phyloP scores from a whole-genome alignment of 2,797 vertebrate genomes.

The Sitta carolinensis region DNA sequence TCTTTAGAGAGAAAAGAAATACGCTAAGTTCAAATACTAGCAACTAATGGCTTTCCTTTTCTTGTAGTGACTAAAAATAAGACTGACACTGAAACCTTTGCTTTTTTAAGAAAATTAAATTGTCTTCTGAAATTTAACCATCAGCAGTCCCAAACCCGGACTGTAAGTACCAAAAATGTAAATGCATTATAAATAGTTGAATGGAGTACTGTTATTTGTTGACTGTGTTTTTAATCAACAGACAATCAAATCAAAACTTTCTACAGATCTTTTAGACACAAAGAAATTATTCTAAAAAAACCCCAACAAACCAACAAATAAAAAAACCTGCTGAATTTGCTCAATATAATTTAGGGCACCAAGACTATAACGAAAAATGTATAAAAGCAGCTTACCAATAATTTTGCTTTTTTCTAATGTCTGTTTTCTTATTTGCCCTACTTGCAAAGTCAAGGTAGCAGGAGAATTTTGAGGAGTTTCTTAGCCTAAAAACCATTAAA shows the following conservation, averaged over 20 bases:
- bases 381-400: not conserved
- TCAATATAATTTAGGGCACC: not conserved
- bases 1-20: not conserved
- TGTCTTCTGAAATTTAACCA: not conserved
- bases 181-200: not conserved
- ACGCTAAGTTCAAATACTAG: not conserved
- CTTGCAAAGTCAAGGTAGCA: not conserved
- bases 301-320: not conserved
- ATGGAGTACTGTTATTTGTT: not conserved
- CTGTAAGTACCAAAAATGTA: fast-evolving
- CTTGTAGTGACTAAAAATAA: not conserved
- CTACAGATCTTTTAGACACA: not conserved
- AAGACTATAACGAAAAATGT: not conserved
- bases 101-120: not conserved
- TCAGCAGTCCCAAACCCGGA: not conserved
- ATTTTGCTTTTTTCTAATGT: not conserved
- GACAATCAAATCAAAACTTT: not conserved
- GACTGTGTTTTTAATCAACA: not conserved
- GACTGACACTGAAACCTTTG: not conserved
- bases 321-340: not conserved
- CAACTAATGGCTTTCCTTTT: not conserved
- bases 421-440: not conserved
- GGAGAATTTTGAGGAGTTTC: not conserved
- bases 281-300: not conserved
- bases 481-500: not conserved